Percentiles rank a stretch among this genome's conserved stretches.
These are phyloP conservation scores for Toxotes chatareus DNA, from an alignment of 2,113 vertebrate species.

Conservation along the genomic window DNA sequence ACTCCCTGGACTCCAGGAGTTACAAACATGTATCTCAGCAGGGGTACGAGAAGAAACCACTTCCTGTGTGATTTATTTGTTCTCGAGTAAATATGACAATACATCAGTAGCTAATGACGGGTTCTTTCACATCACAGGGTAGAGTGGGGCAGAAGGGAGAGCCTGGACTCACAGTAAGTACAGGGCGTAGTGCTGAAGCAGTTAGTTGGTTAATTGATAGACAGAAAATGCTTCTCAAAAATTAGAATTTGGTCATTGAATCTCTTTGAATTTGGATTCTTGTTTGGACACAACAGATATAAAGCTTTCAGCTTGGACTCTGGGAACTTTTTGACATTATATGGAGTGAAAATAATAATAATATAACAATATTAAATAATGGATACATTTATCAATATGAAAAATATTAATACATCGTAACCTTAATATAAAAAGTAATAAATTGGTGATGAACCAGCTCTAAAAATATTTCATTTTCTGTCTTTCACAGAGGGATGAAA, in stretches of 20 bases:
- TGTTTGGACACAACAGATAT: not conserved
- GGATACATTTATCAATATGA: too few relatives aligned
- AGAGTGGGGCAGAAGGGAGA: conserved; percentile 87
- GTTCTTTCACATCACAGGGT: conserved; percentile 81
- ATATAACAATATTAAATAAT: too few relatives aligned
- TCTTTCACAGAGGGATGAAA: conserved; percentile 87
- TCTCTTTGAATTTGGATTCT: too few relatives aligned
- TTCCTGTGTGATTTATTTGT: not conserved
- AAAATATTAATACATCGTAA: too few relatives aligned
- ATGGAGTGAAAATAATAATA: too few relatives aligned
- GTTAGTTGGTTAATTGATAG: not conserved
- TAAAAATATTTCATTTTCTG: not conserved
- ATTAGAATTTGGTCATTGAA: not conserved
- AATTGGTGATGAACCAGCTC: not conserved
- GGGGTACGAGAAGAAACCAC: not conserved
- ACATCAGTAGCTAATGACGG: not conserved
- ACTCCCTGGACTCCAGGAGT: not conserved
- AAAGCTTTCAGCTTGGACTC: not conserved
- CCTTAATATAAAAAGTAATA: too few relatives aligned
- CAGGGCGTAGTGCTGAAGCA: not conserved
- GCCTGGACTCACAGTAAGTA: conserved; percentile 88
- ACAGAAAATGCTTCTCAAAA: not conserved
- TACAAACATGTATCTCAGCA: not conserved
- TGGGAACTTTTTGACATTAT: too few relatives aligned
- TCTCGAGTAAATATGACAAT: not conserved